Conservation (phyloP, 2,888 invertebrate genomes). For the Temnothorax ravouxi region DNA sequence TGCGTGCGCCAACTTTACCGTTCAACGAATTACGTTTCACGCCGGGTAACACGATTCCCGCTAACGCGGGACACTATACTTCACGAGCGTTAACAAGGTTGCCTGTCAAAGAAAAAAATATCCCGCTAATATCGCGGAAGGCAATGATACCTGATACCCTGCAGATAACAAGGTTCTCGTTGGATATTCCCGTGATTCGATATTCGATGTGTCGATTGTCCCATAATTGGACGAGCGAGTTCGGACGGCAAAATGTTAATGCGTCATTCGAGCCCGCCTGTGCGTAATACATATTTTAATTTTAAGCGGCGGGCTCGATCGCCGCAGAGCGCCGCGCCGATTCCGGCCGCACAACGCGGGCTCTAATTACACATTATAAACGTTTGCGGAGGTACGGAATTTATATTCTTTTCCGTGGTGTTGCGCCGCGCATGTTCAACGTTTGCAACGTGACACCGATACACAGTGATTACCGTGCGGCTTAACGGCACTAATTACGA, state of each 20-base stretch:
- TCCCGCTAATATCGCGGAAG: conserved; percentile 10
- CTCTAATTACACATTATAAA: conserved; percentile 45
- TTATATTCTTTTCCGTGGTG: conserved; percentile 59
- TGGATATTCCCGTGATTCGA: conserved; percentile 7
- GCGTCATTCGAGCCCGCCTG: not conserved
- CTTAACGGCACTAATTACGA: conserved; percentile 70
- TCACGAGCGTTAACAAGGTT: not conserved
- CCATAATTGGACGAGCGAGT: conserved; percentile 23
- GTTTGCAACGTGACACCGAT: conserved; percentile 44
- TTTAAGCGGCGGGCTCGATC: conserved; percentile 7
- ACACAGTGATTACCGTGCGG: conserved; percentile 65
- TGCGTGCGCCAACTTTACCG: conserved; percentile 24
- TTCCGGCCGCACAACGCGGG: not conserved
- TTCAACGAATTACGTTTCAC: conserved; percentile 8
- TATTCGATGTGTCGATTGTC: conserved; percentile 12
- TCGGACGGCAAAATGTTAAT: conserved; percentile 16
- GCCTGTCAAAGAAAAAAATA: not conserved
- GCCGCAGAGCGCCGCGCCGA: not conserved
- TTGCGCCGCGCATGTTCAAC: not conserved
- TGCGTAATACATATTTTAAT: not conserved
- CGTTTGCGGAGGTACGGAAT: conserved; percentile 20
- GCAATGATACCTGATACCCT: conserved; percentile 20
- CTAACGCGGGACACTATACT: not conserved
- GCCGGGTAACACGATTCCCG: conserved; percentile 29
- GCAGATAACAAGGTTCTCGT: conserved; percentile 12